Percentiles rank a stretch among this genome's conserved stretches.
These are phyloP conservation scores for Athene cunicularia DNA, from an alignment of 2,113 vertebrate genomes.

Conservation along the genomic window DNA sequence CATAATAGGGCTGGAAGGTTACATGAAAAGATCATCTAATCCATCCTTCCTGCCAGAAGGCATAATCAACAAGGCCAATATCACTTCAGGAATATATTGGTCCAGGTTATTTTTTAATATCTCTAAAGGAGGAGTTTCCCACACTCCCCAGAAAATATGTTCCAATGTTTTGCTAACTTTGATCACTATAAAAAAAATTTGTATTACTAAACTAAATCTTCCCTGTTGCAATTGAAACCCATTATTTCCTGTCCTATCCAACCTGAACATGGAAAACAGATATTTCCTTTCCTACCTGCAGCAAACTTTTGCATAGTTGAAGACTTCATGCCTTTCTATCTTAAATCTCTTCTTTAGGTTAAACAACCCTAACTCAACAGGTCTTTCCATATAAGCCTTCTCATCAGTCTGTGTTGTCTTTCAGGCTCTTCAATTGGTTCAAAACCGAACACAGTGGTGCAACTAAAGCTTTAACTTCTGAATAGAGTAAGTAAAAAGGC, in stretches of 20 bases:
- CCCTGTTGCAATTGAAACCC: not conserved
- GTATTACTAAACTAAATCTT: not conserved
- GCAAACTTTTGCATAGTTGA: not conserved
- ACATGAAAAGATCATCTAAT: conserved; percentile 30
- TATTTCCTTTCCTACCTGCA: not conserved
- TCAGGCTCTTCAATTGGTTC: not conserved
- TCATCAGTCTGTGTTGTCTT: not conserved
- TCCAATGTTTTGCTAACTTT: not conserved
- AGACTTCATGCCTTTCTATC: not conserved
- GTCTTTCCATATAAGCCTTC: not conserved
- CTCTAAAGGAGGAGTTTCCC: not conserved
- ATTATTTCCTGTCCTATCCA: conserved; percentile 6
- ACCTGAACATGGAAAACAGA: not conserved
- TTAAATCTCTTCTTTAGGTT: not conserved
- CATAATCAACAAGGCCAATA: conserved; percentile 31
- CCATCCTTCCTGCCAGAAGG: conserved; percentile 22
- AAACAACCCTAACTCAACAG: not conserved
- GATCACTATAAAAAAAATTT: not conserved
- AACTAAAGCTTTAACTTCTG: not conserved
- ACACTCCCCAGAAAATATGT: not conserved
- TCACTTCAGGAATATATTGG: not conserved
- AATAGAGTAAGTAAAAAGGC: not conserved
- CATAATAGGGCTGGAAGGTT: conserved; percentile 6
- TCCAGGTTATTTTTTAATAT: conserved; percentile 19
- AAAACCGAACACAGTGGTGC: not conserved